Evolutionary conservation across 2,113 vertebrate species (phyloP), one percentile per base, ranked within the genome.

Genomic region (Motacilla alba): DNA sequence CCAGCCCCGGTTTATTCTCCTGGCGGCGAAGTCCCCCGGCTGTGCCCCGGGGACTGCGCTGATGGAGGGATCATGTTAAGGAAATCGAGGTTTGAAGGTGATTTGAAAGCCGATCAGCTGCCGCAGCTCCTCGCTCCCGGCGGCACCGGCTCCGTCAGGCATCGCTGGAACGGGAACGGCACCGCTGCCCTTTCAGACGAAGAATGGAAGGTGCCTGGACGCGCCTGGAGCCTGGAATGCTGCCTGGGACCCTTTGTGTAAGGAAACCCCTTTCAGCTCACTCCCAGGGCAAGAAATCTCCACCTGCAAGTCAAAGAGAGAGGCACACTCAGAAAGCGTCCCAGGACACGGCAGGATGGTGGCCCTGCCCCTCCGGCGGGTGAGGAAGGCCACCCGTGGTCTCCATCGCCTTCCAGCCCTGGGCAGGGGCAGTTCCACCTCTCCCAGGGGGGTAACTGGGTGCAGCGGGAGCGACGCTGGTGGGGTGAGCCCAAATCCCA

Each of bases 61-160:
- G 92, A 18, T 44, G 92, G 81, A 82, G 75, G 76, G 87, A 89
- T 96, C 96, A 94, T 96, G 84, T 96, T 97, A 81, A 96, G 97
- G 97, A 96, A 98, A 95, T 72, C 66, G 88, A 97, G 97, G 67
- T 94, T 93, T 95, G 94, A 68, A 95, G 95, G 95, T 46, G 68
- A 82, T 93, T 96, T 97, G 98, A 98, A 98, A 99, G 97, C 96
- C 33, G 98, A 98, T 98, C 98, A 47, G 97, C 63, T 83, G 95
- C 90, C 18, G 30, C 91, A 47, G 94, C 90, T 98, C 98, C 94
- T 93, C 97, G 30, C 60, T 74, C 16, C 93, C 89, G 58, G 91
- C 84, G 58, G 97, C 92, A 30, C 73, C n/a, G 81, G 86, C 83
- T 94, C 91, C 83, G 74, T 30, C 89, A 28, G 92, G 95, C 95